Evolutionary conservation across 2,888 invertebrate species (phyloP), one percentile per base, ranked within the genome.

Genomic region (Latheticus oryzae): DNA sequence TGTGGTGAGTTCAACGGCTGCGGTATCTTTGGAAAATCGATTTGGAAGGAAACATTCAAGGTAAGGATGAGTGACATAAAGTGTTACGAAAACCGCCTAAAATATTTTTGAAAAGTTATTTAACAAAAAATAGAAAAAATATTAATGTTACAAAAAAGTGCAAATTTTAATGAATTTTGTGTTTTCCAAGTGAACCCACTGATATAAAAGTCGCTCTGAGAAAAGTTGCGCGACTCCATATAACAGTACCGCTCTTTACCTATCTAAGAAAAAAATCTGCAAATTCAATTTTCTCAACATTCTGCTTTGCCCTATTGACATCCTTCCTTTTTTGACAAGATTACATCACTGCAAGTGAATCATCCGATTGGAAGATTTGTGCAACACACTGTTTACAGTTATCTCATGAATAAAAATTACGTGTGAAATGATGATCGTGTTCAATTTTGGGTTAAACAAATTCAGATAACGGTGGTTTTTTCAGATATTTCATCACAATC

Each of bases 1-100:
- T 65, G 61, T 64, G 60, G 71, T 70, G 69, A 67, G 62, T 70
- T 63, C 66, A 68, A 69, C 65, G 65, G 57, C 63, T 66, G 13
- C 7, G 17, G 28, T 26, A 45, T 33, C 15, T 54, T 26, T 28
- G 30, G 23, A 19, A 15, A 37, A 9, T 28, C 16, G 5, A 1
- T 24, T 4, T 21, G 15, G 16, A 43, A 26, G 16, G 3, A 17
- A 4, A 3, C 2, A 15, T 37, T n/a, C 15, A 15, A 21, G 21
- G 21, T 21, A 21, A 21, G n/a, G n/a, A n/a, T n/a, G n/a, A n/a
- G n/a, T n/a, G n/a, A n/a, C n/a, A n/a, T n/a, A n/a, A n/a, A n/a
- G n/a, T n/a, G n/a, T n/a, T n/a, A n/a, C n/a, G n/a, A n/a, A n/a
- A n/a, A n/a, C n/a, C n/a, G n/a, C n/a, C n/a, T n/a, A n/a, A n/a